Percentiles rank a stretch among this genome's conserved stretches.
Evolutionary conservation across 2,888 invertebrate species (phyloP).

Genomic region (Eudemis profundana): DNA sequence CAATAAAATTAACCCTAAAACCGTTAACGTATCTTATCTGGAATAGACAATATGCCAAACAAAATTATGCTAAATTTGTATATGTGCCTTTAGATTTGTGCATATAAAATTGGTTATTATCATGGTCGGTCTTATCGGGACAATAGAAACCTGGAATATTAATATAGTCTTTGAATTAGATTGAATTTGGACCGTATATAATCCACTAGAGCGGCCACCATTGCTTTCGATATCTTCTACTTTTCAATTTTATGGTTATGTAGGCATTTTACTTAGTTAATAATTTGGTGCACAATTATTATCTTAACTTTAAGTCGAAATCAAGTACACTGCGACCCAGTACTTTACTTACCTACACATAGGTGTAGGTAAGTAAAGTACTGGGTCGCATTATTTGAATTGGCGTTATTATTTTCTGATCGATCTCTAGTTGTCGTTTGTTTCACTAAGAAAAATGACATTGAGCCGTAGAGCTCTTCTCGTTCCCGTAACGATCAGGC

Average conservation of each 20-base stretch:
- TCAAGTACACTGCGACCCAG: too few relatives aligned
- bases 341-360: too few relatives aligned
- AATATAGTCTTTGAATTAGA: slow-evolving; percentile 25
- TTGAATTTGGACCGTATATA: not conserved
- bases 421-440: slow-evolving; percentile 3
- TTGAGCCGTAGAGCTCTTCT: slow-evolving; percentile 11
- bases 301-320: too few relatives aligned
- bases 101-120: not conserved
- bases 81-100: slow-evolving; percentile 12
- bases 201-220: not conserved
- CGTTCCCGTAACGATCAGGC: slow-evolving; percentile 19
- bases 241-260: not conserved
- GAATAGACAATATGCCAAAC: not conserved
- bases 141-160: slow-evolving; percentile 20
- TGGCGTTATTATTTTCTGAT: slow-evolving; percentile 3
- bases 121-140: not conserved
- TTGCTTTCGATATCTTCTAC: not conserved
- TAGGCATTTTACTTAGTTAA: too few relatives aligned
- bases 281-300: too few relatives aligned
- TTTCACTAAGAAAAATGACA: slow-evolving; percentile 8
- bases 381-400: too few relatives aligned
- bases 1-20: slow-evolving; percentile 31
- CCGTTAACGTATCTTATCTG: too few relatives aligned
- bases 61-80: not conserved
- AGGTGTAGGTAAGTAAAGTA: too few relatives aligned